Base-by-base conservation (phyloP, 1,140 invertebrate genomes). In the Camponotus pennsylvanicus region DNA sequence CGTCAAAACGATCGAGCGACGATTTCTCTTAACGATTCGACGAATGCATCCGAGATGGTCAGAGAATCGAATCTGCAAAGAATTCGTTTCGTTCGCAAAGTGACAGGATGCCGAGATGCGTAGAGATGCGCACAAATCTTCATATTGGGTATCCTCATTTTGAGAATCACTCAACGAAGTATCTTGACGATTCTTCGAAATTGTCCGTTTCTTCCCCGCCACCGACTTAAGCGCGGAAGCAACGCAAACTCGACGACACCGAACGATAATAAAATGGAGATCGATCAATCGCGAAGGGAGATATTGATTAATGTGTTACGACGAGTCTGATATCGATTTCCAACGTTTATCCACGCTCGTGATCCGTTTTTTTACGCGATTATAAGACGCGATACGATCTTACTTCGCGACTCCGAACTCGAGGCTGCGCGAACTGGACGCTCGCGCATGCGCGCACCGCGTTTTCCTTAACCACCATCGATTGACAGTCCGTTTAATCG, bases 271-370 rank as follows among this genome's bases (percentile, higher is more conserved):
- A 66, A 66, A 2, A 8, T 2, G 15, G 8, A 5, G 21, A 52
- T 70, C 45, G 18, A 52, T 73, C 49, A 15, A 21, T 55, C n/a
- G 15, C 18, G 32, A 55, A 21, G 8, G 18, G 27, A n/a, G 11
- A 57, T 73, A 73, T 75, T 40, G 40, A 75, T 75, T 75, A 40
- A 73, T 11, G 5, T 32, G 18, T 55, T 13, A 9, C 4, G 9
- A 40, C 32, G 15, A 18, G 8, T 15, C 49, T 0, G 49, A 45
- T 32, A 11, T 75, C 34, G 55, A 59, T 13, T 40, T 75, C 13
- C 3, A 3, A 11, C 13, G 6, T 42, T 57, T 40, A n/a, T 27
- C n/a, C 6, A 49, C 34, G 15, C 71, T 1, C 13, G 21, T n/a
- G 49, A 52, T 52, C 13, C 15, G 15, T 15, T 52, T 57, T 57